Conservation (phyloP, 2,888 invertebrate species). For the Diogma glabrata region DNA sequence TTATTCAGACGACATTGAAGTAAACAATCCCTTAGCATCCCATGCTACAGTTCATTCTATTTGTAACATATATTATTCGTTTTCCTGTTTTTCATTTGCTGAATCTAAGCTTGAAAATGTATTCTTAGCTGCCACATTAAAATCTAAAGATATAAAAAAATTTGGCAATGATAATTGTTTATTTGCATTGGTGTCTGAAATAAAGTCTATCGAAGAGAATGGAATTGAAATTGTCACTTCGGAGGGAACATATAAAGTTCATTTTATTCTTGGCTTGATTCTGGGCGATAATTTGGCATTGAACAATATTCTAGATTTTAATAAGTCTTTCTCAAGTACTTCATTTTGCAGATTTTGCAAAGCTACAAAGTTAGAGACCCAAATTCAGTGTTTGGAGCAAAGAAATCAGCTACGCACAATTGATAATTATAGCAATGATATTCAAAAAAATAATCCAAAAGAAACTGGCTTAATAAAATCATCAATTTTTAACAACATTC, state of each 20-base stretch:
- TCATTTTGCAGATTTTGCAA: background rate
- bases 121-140: background rate
- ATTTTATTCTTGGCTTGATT: background rate
- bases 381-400: background rate
- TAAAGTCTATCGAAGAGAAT: slow-evolving; percentile 20
- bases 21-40: no score
- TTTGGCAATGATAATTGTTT: slow-evolving; percentile 20
- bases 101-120: slow-evolving; percentile 5
- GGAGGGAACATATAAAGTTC: background rate
- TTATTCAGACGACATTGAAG: no score
- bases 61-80: no score
- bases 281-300: background rate
- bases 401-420: background rate
- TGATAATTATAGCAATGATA: background rate
- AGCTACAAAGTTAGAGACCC: background rate
- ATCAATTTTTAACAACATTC: background rate
- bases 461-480: background rate
- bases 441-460: background rate
- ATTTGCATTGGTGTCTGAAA: slow-evolving; percentile 20
- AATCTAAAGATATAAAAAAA: background rate
- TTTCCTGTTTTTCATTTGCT: no score
- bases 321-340: background rate
- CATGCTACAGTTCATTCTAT: no score
- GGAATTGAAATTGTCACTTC: slow-evolving; percentile 19
- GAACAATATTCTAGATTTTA: background rate